A percentile compares a stretch with the other conserved stretches of the same genome.
Evolutionary conservation across 1,140 invertebrate genomes (phyloP).

Genomic region (Dryas iulia): DNA sequence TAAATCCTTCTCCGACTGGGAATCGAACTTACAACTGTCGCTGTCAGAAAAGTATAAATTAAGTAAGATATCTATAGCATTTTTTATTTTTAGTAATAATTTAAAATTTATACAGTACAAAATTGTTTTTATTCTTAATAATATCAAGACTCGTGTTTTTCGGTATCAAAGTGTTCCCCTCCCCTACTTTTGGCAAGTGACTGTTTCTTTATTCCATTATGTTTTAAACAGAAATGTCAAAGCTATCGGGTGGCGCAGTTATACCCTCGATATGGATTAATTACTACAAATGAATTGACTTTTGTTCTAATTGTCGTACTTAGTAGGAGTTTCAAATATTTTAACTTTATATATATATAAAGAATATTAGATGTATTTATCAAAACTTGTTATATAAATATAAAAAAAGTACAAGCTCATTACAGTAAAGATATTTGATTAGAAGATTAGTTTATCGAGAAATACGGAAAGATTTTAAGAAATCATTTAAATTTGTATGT

Average conservation of each 20-base stretch:
- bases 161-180: slow-evolving; percentile 61
- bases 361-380: too few species aligned
- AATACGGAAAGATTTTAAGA: too few species aligned
- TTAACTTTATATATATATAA: background rate
- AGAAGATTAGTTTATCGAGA: too few species aligned
- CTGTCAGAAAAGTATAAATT: too few species aligned
- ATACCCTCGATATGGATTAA: slow-evolving; percentile 28
- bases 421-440: too few species aligned
- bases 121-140: background rate
- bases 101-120: background rate
- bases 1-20: too few species aligned
- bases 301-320: background rate
- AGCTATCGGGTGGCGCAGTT: slow-evolving; percentile 57
- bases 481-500: background rate
- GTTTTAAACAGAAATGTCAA: slow-evolving; percentile 73
- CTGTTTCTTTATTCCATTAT: slow-evolving; percentile 79
- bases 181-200: slow-evolving; percentile 60
- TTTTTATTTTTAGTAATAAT: background rate
- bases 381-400: too few species aligned
- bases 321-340: background rate
- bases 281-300: slow-evolving; percentile 16
- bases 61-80: too few species aligned
- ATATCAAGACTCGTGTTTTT: slow-evolving; percentile 23
- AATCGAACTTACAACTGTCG: too few species aligned
- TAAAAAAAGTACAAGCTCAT: too few species aligned